Conservation (phyloP, 2,888 invertebrate genomes). For the Ectemnius cavifrons region DNA sequence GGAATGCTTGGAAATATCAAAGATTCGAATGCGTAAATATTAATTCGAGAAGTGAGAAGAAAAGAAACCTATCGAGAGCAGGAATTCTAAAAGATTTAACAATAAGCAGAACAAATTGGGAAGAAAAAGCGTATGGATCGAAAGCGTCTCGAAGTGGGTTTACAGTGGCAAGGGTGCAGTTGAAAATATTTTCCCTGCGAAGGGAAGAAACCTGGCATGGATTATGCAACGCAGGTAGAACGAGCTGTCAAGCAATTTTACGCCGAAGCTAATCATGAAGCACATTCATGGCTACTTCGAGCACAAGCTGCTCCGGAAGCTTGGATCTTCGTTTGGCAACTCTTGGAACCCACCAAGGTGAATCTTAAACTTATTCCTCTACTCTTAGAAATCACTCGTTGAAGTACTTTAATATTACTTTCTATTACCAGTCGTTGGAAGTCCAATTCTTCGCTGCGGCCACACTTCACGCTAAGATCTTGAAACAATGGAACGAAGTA, state of each 20-base stretch:
- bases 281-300: constrained; percentile 91
- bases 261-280: constrained; percentile 85
- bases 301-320: constrained; percentile 93
- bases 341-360: constrained; percentile 90
- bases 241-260: constrained; percentile 79
- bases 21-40: no score
- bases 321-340: constrained; percentile 95
- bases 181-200: not conserved
- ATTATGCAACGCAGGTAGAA: constrained; percentile 76
- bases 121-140: no score
- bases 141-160: no score
- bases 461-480: constrained; percentile 92
- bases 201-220: constrained; percentile 61
- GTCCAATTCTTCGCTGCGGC: constrained; percentile 97
- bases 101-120: no score
- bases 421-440: constrained; percentile 81
- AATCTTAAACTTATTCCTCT: no score
- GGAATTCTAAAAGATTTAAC: no score
- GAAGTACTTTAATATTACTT: no score
- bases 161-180: not conserved
- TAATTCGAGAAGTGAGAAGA: no score
- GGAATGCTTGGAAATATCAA: no score
- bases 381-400: no score
- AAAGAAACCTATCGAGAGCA: no score
- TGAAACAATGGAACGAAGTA: constrained; percentile 92